Evolutionary conservation across 2,113 vertebrate species (phyloP).

Genomic region (human): DNA sequence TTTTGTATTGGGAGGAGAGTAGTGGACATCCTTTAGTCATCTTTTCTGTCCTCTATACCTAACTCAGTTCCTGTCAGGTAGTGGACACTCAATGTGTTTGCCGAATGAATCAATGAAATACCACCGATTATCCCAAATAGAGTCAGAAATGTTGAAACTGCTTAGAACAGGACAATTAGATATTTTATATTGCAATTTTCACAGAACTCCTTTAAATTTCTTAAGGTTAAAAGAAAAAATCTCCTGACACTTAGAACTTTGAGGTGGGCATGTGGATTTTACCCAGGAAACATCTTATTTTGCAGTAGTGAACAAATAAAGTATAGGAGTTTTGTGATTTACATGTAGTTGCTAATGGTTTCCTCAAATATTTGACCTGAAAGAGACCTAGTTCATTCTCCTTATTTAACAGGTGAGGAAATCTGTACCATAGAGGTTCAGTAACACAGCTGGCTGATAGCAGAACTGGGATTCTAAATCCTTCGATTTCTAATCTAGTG

Average conservation of each 20-base stretch:
- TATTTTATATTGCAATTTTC: constrained; percentile 44
- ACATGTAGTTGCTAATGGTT: not conserved
- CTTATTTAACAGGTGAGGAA: constrained; percentile 33
- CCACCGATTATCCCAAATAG: not conserved
- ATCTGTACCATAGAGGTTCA: not conserved
- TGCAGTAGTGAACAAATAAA: not conserved
- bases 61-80: not conserved
- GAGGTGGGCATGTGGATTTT: constrained; percentile 5
- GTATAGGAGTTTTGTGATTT: constrained; percentile 20
- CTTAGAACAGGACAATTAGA: constrained; percentile 36
- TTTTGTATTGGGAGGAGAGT: not conserved
- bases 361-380: constrained; percentile 2
- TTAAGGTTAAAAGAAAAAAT: not conserved
- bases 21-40: not conserved
- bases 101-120: not conserved
- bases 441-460: not conserved
- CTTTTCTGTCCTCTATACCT: not conserved
- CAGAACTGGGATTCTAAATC: not conserved
- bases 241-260: not conserved
- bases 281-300: not conserved
- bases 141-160: not conserved
- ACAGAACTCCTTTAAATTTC: constrained; percentile 29
- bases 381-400: constrained; percentile 37
- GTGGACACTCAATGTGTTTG: not conserved
- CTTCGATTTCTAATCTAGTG: not conserved